Evolutionary conservation across 2,797 vertebrate genomes (phyloP).

Genomic region (Pelobates cultripes): DNA sequence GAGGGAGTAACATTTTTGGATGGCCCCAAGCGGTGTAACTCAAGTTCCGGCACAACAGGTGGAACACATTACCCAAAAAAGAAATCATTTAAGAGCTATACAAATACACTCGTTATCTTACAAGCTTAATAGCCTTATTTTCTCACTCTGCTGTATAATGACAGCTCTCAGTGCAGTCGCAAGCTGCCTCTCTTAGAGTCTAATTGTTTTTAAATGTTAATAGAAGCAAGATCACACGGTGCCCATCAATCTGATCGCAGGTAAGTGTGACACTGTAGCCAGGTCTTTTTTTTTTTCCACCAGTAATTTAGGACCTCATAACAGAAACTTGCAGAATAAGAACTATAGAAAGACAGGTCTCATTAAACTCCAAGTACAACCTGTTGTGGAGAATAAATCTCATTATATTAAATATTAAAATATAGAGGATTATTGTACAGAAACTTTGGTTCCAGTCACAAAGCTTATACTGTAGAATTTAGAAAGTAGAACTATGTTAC

Average conservation of each 20-base stretch:
- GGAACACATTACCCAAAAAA: constrained; percentile 69
- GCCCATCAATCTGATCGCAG: constrained; percentile 52
- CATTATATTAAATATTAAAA: constrained; percentile 6
- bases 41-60: constrained; percentile 50
- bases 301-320: constrained; percentile 25
- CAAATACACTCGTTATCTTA: constrained; percentile 70
- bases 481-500: no score
- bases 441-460: neutral
- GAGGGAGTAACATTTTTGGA: constrained; percentile 50
- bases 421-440: constrained; percentile 5
- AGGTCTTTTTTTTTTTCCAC: constrained; percentile 17
- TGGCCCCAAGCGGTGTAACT: constrained; percentile 42
- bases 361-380: constrained; percentile 20
- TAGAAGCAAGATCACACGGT: constrained; percentile 51
- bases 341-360: constrained; percentile 11
- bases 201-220: constrained; percentile 74
- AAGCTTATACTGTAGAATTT: no score
- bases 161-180: constrained; percentile 63
- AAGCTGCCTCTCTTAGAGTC: constrained; percentile 61
- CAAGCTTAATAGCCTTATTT: constrained; percentile 66
- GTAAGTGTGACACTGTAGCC: constrained; percentile 46
- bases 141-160: constrained; percentile 60
- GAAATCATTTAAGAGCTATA: constrained; percentile 66
- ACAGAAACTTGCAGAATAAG: constrained; percentile 23
- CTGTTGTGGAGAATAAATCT: constrained; percentile 17